phyloP scores from a whole-genome alignment of 2,888 invertebrate species.

The Muschampia plurimacula region DNA sequence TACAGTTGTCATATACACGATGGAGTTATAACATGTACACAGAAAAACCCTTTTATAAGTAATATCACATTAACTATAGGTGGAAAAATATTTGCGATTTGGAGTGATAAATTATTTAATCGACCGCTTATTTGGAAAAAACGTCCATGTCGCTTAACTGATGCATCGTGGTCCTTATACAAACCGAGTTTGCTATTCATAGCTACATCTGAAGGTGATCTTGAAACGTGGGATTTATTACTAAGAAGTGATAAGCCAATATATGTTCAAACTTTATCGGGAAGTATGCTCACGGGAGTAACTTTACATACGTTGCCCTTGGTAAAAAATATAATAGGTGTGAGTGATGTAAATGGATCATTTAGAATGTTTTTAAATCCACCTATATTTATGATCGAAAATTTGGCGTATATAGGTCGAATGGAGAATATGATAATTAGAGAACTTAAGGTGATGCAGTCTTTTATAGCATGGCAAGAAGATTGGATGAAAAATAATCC shows the following conservation, averaged over 20 bases:
- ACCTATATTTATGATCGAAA: conserved; percentile 77
- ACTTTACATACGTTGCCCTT: conserved; percentile 85
- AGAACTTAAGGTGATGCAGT: conserved; percentile 81
- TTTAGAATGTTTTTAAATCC: conserved; percentile 88
- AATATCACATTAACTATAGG: conserved; percentile 90
- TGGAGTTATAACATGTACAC: conserved; percentile 87
- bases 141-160: conserved; percentile 84
- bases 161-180: conserved; percentile 91
- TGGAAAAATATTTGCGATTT: conserved; percentile 90
- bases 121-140: conserved; percentile 89
- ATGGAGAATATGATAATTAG: conserved; percentile 78
- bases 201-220: conserved; percentile 89
- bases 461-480: conserved; percentile 86
- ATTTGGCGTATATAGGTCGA: conserved; percentile 69
- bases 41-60: conserved; percentile 87
- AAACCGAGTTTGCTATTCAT: conserved; percentile 90
- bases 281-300: conserved; percentile 87
- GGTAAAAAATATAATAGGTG: conserved; percentile 87
- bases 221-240: conserved; percentile 93
- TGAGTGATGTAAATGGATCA: conserved; percentile 89
- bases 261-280: conserved; percentile 88
- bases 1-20: conserved; percentile 87
- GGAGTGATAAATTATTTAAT: conserved; percentile 88
- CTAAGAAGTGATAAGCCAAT: conserved; percentile 89
- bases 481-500: conserved; percentile 82